A percentile compares a stretch with the other conserved stretches of the same genome.
These are phyloP conservation scores for Cephus pygmeus DNA, from an alignment of 2,888 invertebrate species.

Conservation along the genomic window DNA sequence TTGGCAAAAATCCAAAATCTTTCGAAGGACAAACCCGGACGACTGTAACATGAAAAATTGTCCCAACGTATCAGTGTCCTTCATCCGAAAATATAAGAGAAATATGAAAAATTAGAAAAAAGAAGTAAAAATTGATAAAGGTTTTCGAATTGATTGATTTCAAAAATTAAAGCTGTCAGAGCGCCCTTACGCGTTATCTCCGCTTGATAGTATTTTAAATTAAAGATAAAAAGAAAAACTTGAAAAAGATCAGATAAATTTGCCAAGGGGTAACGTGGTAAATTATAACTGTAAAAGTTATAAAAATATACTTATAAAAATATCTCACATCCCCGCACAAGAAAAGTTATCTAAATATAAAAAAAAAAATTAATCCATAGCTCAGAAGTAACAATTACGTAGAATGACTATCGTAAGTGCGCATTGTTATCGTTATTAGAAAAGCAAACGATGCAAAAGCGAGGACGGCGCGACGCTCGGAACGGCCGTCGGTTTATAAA, in stretches of 20 bases:
- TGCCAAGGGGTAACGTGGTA: not conserved
- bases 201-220: not conserved
- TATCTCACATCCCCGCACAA: no score
- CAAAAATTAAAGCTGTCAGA: not conserved
- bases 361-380: not conserved
- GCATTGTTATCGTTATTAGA: not conserved
- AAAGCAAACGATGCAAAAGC: not conserved
- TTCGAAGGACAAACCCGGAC: not conserved
- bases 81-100: not conserved
- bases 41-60: no score
- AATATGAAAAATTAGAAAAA: not conserved
- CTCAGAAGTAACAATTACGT: not conserved
- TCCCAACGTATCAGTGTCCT: not conserved
- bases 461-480: not conserved
- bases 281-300: not conserved
- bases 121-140: no score
- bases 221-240: not conserved
- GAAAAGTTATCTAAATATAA: no score
- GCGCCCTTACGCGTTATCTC: not conserved
- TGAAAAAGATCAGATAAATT: no score
- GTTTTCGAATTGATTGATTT: no score
- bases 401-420: not conserved
- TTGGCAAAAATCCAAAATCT: not conserved
- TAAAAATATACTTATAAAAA: no score
- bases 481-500: not conserved